Evolutionary conservation across 2,797 vertebrate genomes (phyloP).

Genomic region (Pseudotriccus pelzelni): DNA sequence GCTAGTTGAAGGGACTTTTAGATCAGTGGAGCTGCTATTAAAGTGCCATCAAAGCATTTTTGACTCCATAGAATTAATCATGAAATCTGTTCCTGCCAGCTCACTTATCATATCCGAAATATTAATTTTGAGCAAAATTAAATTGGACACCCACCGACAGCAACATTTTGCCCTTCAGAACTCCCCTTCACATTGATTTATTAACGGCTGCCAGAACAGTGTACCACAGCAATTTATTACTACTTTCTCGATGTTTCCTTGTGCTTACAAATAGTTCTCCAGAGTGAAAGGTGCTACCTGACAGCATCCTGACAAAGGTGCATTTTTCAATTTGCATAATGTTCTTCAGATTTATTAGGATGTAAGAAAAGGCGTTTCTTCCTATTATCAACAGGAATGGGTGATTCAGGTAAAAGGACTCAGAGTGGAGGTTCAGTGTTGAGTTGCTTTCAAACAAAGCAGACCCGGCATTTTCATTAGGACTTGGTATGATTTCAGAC

Average conservation of each 20-base stretch:
- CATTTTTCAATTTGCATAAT: conserved; percentile 77
- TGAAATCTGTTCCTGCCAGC: conserved; percentile 83
- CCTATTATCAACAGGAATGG: conserved; percentile 48
- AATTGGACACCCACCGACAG: conserved; percentile 83
- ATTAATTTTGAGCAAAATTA: conserved; percentile 86
- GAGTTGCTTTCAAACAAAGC: conserved; percentile 13
- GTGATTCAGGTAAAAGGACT: conserved; percentile 54
- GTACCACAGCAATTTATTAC: conserved; percentile 78
- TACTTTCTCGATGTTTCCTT: conserved; percentile 77
- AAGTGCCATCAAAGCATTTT: conserved; percentile 82
- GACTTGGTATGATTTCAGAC: not conserved
- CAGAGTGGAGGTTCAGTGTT: not conserved
- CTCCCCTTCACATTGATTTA: conserved; percentile 84
- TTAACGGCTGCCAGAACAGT: conserved; percentile 80
- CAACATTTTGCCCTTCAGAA: conserved; percentile 85
- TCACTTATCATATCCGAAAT: conserved; percentile 84
- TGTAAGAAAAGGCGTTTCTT: conserved; percentile 58
- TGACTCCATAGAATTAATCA: conserved; percentile 81
- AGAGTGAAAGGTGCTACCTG: conserved; percentile 75
- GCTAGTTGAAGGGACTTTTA: conserved; percentile 69
- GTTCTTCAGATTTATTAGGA: conserved; percentile 68
- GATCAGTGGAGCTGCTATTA: conserved; percentile 76
- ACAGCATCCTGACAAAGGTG: conserved; percentile 68
- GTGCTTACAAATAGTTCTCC: conserved; percentile 78
- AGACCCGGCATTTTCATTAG: conserved; percentile 14